phyloP scores from a whole-genome alignment of 2,797 vertebrate genomes.

The Graptemys geographica region DNA sequence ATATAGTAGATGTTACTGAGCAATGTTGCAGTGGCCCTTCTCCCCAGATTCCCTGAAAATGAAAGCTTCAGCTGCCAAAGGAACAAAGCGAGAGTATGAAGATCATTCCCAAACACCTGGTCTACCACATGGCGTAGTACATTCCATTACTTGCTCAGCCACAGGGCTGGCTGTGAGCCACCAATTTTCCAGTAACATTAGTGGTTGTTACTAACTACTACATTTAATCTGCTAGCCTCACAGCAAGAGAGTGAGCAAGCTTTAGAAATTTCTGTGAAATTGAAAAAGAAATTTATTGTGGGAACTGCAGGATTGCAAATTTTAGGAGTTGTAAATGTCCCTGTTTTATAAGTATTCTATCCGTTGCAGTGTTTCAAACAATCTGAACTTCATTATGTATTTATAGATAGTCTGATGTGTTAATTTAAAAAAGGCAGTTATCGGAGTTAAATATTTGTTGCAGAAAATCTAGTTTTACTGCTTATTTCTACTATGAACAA shows the following conservation, averaged over 20 bases:
- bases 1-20: conserved; percentile 13
- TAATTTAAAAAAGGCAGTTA: conserved; percentile 76
- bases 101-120: conserved; percentile 57
- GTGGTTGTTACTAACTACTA: conserved; percentile 59
- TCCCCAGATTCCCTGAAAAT: conserved; percentile 60
- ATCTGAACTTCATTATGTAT: conserved; percentile 71
- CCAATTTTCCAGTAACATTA: conserved; percentile 54
- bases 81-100: conserved; percentile 45
- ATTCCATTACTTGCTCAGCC: conserved; percentile 57
- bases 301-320: conserved; percentile 76
- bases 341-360: conserved; percentile 70
- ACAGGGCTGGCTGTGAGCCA: conserved; percentile 60
- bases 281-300: conserved; percentile 67
- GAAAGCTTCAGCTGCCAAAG: conserved; percentile 68
- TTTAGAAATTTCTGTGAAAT: conserved; percentile 61
- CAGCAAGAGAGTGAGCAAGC: conserved; percentile 60
- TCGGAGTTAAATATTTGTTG: conserved; percentile 74
- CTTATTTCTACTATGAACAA: conserved; percentile 79
- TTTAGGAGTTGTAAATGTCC: conserved; percentile 76
- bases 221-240: conserved; percentile 66
- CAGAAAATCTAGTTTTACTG: conserved; percentile 79
- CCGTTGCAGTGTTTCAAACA: conserved; percentile 76
- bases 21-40: conserved; percentile 22
- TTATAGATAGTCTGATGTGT: conserved; percentile 61
- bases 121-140: conserved; percentile 64